A percentile compares a stretch with the other conserved stretches of the same genome.
Conservation (phyloP, 1,140 invertebrate genomes). For the Cataglyphis hispanica region DNA sequence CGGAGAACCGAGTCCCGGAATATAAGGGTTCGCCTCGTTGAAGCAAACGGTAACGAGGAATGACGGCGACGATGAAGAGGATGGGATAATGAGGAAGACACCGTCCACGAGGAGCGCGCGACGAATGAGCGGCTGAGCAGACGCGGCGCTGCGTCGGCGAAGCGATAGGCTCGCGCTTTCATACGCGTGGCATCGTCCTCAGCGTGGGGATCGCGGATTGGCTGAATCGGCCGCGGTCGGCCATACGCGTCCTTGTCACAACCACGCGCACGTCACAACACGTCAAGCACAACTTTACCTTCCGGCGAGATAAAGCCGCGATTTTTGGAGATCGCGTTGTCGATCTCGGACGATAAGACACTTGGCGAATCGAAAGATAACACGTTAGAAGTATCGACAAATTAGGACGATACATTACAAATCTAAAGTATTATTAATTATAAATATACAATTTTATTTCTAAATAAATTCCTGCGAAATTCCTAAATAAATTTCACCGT, state of each 20-base stretch:
- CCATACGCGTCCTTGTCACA: neutral
- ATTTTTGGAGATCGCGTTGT: neutral
- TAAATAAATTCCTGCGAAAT: no score
- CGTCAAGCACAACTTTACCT: neutral
- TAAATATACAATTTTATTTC: neutral
- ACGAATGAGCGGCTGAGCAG: conserved; percentile 60
- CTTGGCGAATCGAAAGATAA: neutral
- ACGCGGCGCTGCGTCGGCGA: conserved; percentile 55
- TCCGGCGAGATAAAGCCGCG: neutral
- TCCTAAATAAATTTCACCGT: no score
- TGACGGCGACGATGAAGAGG: neutral
- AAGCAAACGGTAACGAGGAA: neutral
- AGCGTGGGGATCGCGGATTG: conserved; percentile 86
- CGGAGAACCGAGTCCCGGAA: neutral
- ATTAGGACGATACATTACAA: no score
- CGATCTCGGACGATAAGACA: neutral
- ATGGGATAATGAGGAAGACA: conserved; percentile 35
- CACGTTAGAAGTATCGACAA: neutral
- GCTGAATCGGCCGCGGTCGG: conserved; percentile 49
- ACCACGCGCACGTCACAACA: neutral
- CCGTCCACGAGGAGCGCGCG: conserved; percentile 43
- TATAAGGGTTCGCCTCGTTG: neutral
- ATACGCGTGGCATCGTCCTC: conserved; percentile 81
- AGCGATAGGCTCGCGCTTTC: conserved; percentile 61
- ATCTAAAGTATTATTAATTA: neutral